Base-by-base conservation (phyloP, 1,140 invertebrate species). In the Drosophila varians region DNA sequence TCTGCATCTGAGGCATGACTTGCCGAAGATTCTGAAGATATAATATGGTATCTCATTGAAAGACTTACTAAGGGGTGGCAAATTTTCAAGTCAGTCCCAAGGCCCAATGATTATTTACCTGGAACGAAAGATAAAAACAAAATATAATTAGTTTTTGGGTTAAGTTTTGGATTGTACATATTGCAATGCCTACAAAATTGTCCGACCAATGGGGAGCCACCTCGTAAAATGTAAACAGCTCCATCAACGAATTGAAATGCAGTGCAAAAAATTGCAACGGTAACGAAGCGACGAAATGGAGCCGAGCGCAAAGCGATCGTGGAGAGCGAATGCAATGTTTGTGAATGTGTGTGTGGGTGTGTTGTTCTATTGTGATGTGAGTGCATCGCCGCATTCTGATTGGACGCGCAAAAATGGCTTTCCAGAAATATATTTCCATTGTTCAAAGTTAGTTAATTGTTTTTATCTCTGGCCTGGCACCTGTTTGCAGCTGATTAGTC, bases 191-290 rank as follows among this genome's bases (percentile, higher is more conserved):
- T 28, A 19, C 5, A 23, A n/a, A 11, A 3, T 14, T 51, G n/a
- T 11, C 11, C 18, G 36, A 52, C 28, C 28, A 31, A 31, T 31
- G 4, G n/a, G 28, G n/a, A 31, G 28, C 7, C 14, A 1, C 38
- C 66, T 76, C 82, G 80, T 75, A 64, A 47, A 70, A 26, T 69
- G 42, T 34, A 56, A 65, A 56, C 9, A 53, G 52, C 28, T 53
- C 19, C 25, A 6, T 40, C 79, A 64, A 80, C 80, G 62, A 86
- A 86, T 86, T 86, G 54, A 80, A 86, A 87, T 86, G 69, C 76
- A 80, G 8, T 46, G 25, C 28, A 31, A 31, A 56, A 45, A 56
- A 86, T 69, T 86, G 76, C 80, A 84, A 52, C 43, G 61, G 47
- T 54, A 23, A 40, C 52, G 45, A 56, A 55, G 28, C 14, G 26